Evolutionary conservation across 2,113 vertebrate genomes (phyloP), one percentile per base, ranked within the genome.

Genomic region (Zootoca vivipara): DNA sequence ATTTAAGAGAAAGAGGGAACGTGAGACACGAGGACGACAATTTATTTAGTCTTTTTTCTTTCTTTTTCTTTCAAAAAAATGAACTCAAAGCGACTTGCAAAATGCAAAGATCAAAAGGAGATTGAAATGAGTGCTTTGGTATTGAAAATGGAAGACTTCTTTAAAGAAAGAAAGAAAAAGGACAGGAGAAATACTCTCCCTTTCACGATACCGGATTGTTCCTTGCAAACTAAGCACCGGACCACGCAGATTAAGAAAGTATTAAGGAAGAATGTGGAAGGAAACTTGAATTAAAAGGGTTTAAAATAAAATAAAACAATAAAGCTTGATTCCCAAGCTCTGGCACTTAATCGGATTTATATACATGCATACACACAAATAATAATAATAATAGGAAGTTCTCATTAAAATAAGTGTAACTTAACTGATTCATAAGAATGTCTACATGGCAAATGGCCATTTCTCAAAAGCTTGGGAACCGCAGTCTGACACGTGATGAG

Each of bases 391-490:
- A 69, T 86, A 40, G 62, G 28, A 86, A 78, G 62, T 78, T 80
- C 88, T 87, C 90, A 89, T 91, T 95, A 93, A 77, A 92, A 91
- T 89, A 88, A 72, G 89, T 73, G 87, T 75, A 93, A 86, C 86
- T 26, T 38, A 80, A 20, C 2, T 82, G 89, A 93, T 92, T 80
- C 92, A 89, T 86, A 93, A 93, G 83, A 67, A 91, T 92, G 40
- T 58, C 56, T 70, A 82, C 88, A 91, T 56, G 70, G 33, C 42
- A 91, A 90, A 87, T 87, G 67, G 92, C 6, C 88, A 89, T 86
- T 95, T 95, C 93, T 89, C 85, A 90, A 52, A 84, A 78, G 91
- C 93, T 89, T 85, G 46, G n/a, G 85, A 95, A 91, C 40, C 86
- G 74, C 70, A 90, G 81, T 90, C 77, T 85, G 70, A 80, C 93